Percentiles rank a stretch among this genome's conserved stretches.
Conservation (phyloP, 2,888 invertebrate genomes). For the Herminia tarsipennalis region DNA sequence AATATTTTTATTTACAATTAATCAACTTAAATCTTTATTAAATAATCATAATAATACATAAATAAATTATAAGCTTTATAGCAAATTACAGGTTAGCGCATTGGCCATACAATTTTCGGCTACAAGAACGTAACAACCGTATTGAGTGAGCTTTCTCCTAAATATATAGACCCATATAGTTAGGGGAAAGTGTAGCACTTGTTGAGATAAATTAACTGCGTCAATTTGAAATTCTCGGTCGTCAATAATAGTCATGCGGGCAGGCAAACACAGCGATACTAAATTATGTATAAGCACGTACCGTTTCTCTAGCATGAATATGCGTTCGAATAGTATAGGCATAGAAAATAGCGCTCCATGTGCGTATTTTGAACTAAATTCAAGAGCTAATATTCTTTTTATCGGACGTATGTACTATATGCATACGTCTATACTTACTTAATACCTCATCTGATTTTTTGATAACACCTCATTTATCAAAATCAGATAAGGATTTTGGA, state of each 20-base stretch:
- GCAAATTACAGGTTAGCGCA: constrained; percentile 3
- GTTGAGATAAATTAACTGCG: constrained; percentile 63
- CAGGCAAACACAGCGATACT: constrained; percentile 18
- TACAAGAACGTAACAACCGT: constrained; percentile 26
- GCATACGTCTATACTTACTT: too few relatives aligned
- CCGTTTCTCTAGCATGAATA: too few relatives aligned
- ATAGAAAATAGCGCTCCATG: too few relatives aligned
- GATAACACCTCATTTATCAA: too few relatives aligned
- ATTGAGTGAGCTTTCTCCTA: constrained; percentile 53
- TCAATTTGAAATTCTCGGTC: constrained; percentile 57
- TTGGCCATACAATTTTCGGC: constrained; percentile 17
- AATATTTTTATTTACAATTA: too few relatives aligned
- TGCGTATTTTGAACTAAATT: too few relatives aligned
- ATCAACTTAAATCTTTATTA: not conserved
- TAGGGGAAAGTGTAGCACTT: constrained; percentile 64
- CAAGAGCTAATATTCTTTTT: too few relatives aligned
- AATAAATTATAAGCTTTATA: not conserved
- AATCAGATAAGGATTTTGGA: too few relatives aligned
- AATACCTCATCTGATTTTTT: too few relatives aligned
- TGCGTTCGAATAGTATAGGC: too few relatives aligned
- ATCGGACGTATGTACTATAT: too few relatives aligned
- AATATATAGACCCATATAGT: constrained; percentile 54
- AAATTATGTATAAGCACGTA: constrained; percentile 12
- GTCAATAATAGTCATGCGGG: constrained; percentile 61
- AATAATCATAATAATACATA: constrained; percentile 1